Conservation (phyloP, 1,140 invertebrate genomes). For the Diploscapter pachys region DNA sequence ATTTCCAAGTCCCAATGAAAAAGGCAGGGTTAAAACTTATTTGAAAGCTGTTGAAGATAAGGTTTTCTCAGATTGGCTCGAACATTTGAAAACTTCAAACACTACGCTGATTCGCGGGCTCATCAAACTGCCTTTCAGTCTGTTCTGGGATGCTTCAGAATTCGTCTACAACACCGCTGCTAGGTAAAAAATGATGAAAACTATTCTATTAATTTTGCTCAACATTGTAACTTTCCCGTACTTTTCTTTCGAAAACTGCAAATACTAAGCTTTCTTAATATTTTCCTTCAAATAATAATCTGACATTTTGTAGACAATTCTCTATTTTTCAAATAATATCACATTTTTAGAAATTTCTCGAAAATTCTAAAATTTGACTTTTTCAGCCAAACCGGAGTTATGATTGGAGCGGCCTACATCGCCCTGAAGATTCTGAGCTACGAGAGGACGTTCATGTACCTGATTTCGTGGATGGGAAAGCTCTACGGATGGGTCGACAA, state of each 20-base stretch:
- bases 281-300: neutral
- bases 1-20: too few species aligned
- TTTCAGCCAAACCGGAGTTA: conserved; percentile 49
- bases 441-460: conserved; percentile 46
- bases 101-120: conserved; percentile 69
- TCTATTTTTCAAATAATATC: too few species aligned
- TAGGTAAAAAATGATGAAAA: conserved; percentile 42
- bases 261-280: neutral
- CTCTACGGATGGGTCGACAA: conserved; percentile 45
- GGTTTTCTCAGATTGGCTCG: conserved; percentile 67
- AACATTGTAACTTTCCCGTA: neutral
- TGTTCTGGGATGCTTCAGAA: conserved; percentile 72
- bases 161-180: conserved; percentile 64
- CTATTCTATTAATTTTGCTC: neutral
- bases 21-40: too few species aligned
- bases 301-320: too few species aligned
- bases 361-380: too few species aligned
- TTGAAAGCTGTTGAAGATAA: too few species aligned
- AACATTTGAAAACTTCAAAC: conserved; percentile 60
- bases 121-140: conserved; percentile 71
- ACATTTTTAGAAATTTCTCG: too few species aligned
- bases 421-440: conserved; percentile 49
- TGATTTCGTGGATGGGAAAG: conserved; percentile 42
- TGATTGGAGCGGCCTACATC: conserved; percentile 41
- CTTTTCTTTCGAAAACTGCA: neutral